These are phyloP conservation scores for Macrosiphum euphorbiae DNA, from an alignment of 2,888 invertebrate genomes.

Conservation along the genomic window DNA sequence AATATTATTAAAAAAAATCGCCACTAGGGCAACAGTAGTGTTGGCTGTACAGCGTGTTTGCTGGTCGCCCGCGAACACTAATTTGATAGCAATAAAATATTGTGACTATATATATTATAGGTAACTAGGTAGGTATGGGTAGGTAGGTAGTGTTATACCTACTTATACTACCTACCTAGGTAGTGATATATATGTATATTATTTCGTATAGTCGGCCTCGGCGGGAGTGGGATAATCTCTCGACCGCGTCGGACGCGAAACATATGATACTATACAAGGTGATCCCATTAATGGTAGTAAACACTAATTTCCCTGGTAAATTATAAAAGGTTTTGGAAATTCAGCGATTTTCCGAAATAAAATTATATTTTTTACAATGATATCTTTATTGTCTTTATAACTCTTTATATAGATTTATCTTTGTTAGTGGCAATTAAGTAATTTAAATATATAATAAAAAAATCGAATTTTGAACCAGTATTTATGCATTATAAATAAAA, in stretches of 20 bases:
- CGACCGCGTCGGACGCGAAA: neutral
- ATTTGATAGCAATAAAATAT: neutral
- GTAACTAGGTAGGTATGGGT: neutral
- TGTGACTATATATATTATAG: neutral
- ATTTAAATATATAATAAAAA: neutral
- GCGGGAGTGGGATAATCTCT: conserved; percentile 9
- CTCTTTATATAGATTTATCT: neutral
- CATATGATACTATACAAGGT: neutral
- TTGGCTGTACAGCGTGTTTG: neutral
- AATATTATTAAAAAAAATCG: neutral
- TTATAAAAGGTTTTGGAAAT: neutral
- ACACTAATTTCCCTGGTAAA: neutral
- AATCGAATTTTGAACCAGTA: neutral
- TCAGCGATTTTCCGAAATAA: neutral
- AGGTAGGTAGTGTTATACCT: neutral
- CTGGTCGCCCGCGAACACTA: neutral
- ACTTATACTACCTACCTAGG: neutral
- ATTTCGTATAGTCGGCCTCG: neutral
- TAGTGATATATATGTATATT: neutral
- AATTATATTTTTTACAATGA: neutral
- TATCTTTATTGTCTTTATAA: too few relatives aligned
- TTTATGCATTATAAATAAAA: too few relatives aligned
- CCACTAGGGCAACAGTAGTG: neutral
- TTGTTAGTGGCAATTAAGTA: neutral
- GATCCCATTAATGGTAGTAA: neutral